A percentile compares a stretch with the other conserved stretches of the same genome.
Evolutionary conservation across 2,888 invertebrate genomes (phyloP).

Genomic region (Pharmacophagus antenor): DNA sequence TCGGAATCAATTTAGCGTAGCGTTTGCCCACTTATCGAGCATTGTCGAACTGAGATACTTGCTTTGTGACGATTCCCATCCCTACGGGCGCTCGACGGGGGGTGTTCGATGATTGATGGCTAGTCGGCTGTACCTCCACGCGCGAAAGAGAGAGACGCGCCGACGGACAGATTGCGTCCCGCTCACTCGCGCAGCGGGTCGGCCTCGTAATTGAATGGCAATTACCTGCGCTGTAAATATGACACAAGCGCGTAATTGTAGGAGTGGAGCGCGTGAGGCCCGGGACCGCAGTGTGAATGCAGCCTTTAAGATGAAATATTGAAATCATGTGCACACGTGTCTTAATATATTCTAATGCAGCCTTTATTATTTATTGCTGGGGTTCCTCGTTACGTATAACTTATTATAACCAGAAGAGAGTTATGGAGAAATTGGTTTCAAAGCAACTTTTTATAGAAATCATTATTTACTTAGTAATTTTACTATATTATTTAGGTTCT

Average conservation of each 20-base stretch:
- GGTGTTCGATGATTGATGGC: conserved; percentile 78
- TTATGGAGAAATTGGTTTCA: not conserved
- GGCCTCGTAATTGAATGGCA: conserved; percentile 79
- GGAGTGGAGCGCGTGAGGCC: conserved; percentile 72
- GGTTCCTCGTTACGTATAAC: not conserved
- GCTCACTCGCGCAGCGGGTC: conserved; percentile 61
- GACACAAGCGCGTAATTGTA: conserved; percentile 81
- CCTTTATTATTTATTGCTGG: not conserved
- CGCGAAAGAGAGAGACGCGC: conserved; percentile 48
- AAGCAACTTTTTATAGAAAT: no score
- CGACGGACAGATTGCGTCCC: conserved; percentile 46
- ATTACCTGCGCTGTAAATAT: conserved; percentile 82
- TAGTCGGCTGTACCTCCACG: conserved; percentile 62
- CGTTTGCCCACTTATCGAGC: conserved; percentile 76
- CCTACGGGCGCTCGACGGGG: conserved; percentile 73
- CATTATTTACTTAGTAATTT: not conserved
- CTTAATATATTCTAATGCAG: conserved; percentile 17
- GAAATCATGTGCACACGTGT: conserved; percentile 55
- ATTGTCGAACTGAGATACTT: conserved; percentile 66
- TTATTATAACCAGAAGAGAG: not conserved
- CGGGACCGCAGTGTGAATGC: conserved; percentile 65
- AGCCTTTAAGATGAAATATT: conserved; percentile 71
- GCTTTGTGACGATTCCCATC: conserved; percentile 74
- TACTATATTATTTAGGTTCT: no score
- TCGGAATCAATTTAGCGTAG: conserved; percentile 73